phyloP scores from a whole-genome alignment of 2,113 vertebrate genomes.

The Shinisaurus crocodilurus region DNA sequence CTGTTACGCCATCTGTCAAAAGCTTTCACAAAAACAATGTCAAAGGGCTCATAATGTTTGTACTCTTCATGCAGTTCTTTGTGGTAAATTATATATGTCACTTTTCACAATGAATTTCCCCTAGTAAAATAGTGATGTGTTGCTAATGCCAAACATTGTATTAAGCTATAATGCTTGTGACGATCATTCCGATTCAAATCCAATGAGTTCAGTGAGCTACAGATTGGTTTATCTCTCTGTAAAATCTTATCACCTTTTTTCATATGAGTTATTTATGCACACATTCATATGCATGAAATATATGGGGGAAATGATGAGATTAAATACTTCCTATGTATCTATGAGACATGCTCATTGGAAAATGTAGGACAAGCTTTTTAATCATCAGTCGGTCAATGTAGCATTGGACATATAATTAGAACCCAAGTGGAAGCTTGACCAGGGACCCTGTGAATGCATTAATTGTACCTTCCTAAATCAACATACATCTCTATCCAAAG shows the following conservation, averaged over 20 bases:
- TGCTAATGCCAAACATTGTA: constrained; percentile 2
- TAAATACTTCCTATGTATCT: constrained; percentile 6
- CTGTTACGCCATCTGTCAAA: constrained; percentile 24
- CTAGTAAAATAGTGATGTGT: constrained; percentile 15
- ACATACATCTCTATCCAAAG: neutral
- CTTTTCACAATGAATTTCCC: constrained; percentile 30
- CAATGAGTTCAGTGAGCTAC: constrained; percentile 9
- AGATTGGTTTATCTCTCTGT: neutral
- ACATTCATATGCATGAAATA: neutral
- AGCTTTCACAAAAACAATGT: neutral
- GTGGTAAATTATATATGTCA: constrained; percentile 11
- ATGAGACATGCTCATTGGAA: neutral
- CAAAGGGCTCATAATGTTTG: constrained; percentile 20
- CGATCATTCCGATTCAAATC: constrained; percentile 4
- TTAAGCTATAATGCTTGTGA: constrained; percentile 10
- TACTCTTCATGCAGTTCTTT: constrained; percentile 6
- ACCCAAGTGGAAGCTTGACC: neutral
- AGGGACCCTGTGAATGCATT: neutral
- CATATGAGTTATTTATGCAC: neutral
- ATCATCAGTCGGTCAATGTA: neutral
- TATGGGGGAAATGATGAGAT: neutral
- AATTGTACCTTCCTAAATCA: neutral
- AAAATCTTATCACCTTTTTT: constrained; percentile 6
- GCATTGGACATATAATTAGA: neutral
- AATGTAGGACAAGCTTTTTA: neutral